Evolutionary conservation across 1,140 invertebrate genomes (phyloP).

Genomic region (Diorhabda sublineata): DNA sequence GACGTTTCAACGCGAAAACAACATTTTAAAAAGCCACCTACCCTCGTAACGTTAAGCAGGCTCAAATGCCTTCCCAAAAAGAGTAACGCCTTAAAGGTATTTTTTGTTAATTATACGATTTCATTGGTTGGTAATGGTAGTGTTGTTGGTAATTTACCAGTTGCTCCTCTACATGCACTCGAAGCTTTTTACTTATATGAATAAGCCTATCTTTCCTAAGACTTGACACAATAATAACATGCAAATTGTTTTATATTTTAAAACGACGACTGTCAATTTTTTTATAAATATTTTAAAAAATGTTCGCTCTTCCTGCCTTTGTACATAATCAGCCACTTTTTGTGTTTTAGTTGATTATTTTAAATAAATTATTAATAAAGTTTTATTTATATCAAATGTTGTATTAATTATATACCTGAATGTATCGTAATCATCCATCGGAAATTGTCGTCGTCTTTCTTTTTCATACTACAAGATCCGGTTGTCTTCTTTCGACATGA

Average conservation of each 20-base stretch:
- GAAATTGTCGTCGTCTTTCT: no score
- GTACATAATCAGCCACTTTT: not conserved
- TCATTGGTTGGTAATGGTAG: no score
- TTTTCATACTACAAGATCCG: no score
- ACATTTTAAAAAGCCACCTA: no score
- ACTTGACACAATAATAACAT: not conserved
- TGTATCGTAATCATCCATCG: no score
- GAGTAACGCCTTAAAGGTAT: no score
- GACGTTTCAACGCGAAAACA: no score
- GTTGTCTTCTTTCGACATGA: no score
- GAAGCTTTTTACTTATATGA: not conserved
- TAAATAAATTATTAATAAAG: not conserved
- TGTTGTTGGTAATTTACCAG: no score
- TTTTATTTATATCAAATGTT: not conserved
- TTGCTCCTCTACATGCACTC: not conserved
- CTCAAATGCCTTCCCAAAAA: no score
- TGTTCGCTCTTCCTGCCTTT: not conserved
- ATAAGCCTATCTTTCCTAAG: not conserved
- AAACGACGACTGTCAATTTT: conserved; percentile 1
- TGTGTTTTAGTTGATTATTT: conserved; percentile 3
- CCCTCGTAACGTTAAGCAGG: no score
- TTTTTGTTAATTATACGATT: no score
- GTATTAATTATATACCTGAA: not conserved
- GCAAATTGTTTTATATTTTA: not conserved
- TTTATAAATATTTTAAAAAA: not conserved